These are phyloP conservation scores for Eolophus roseicapilla DNA, from an alignment of 2,113 vertebrate species.

Conservation along the genomic window DNA sequence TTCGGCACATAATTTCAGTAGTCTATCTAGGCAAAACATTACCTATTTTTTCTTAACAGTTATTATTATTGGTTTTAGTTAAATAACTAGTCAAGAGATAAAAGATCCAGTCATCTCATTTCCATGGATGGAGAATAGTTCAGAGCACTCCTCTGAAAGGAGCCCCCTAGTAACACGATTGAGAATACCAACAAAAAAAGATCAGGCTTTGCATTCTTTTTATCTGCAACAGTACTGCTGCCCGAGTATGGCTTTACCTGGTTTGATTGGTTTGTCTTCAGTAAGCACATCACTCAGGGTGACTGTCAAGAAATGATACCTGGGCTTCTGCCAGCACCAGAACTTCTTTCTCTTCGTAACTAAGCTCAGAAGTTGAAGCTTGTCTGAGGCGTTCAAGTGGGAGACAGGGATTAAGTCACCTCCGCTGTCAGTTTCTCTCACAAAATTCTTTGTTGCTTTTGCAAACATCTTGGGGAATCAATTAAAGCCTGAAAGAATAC, in stretches of 20 bases:
- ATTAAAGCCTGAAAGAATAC: constrained; percentile 18
- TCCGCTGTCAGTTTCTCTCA: constrained; percentile 83
- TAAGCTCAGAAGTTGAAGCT: constrained; percentile 79
- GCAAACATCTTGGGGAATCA: constrained; percentile 84
- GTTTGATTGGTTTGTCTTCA: constrained; percentile 75
- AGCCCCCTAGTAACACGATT: not conserved
- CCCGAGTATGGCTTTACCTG: constrained; percentile 74
- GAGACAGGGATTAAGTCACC: constrained; percentile 85
- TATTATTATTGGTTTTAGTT: not conserved
- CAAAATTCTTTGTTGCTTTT: constrained; percentile 87
- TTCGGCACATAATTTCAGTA: not conserved
- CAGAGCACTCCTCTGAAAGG: not conserved
- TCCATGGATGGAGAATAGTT: not conserved
- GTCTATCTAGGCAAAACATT: not conserved
- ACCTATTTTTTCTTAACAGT: not conserved
- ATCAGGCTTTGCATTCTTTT: not conserved
- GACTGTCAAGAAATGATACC: constrained; percentile 84
- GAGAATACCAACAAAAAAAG: not conserved
- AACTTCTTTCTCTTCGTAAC: constrained; percentile 84
- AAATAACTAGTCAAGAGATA: not conserved
- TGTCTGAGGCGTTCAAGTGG: constrained; percentile 83
- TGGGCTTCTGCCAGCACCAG: constrained; percentile 92
- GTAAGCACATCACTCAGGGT: constrained; percentile 83
- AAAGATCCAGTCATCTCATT: not conserved
- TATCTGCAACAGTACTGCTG: not conserved